A percentile compares a stretch with the other conserved stretches of the same genome.
Evolutionary conservation across 2,113 vertebrate genomes (phyloP).

Genomic region (Macheiramphus alcinus): DNA sequence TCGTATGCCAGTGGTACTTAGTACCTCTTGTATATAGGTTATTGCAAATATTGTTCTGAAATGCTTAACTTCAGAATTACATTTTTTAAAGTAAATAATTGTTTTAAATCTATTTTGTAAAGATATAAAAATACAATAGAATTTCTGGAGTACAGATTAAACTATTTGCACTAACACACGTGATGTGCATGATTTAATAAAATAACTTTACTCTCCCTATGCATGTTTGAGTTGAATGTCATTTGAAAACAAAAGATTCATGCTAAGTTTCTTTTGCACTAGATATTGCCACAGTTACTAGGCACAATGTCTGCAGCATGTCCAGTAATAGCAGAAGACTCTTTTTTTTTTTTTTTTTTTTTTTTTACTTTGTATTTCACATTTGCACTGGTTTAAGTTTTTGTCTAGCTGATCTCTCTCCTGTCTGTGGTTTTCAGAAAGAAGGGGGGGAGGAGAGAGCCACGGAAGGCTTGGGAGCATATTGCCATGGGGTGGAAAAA

Average conservation of each 20-base stretch:
- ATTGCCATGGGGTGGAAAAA: not conserved
- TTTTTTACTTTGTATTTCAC: slow-evolving; percentile 3
- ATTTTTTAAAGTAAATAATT: slow-evolving; percentile 89
- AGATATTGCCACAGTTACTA: slow-evolving; percentile 13
- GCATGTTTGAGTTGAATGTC: slow-evolving; percentile 76
- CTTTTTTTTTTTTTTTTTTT: not conserved
- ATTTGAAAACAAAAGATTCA: slow-evolving; percentile 63
- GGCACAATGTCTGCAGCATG: slow-evolving; percentile 45
- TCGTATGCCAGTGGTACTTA: slow-evolving; percentile 82
- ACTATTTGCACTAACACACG: slow-evolving; percentile 91
- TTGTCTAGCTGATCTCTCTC: not conserved
- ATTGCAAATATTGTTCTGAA: slow-evolving; percentile 88
- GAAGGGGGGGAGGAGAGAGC: not conserved
- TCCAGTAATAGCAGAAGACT: not conserved
- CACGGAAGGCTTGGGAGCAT: not conserved
- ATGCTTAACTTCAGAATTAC: slow-evolving; percentile 86
- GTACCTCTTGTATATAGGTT: slow-evolving; percentile 88
- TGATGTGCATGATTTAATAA: slow-evolving; percentile 97
- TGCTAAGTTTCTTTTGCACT: slow-evolving; percentile 28
- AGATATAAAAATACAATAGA: slow-evolving; percentile 86
- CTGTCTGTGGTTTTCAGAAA: not conserved
- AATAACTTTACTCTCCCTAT: slow-evolving; percentile 87
- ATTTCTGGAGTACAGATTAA: slow-evolving; percentile 90
- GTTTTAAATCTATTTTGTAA: slow-evolving; percentile 96
- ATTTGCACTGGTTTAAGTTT: not conserved